Evolutionary conservation across 1,140 invertebrate genomes (phyloP).

Genomic region (Brachionus plicatilis): DNA sequence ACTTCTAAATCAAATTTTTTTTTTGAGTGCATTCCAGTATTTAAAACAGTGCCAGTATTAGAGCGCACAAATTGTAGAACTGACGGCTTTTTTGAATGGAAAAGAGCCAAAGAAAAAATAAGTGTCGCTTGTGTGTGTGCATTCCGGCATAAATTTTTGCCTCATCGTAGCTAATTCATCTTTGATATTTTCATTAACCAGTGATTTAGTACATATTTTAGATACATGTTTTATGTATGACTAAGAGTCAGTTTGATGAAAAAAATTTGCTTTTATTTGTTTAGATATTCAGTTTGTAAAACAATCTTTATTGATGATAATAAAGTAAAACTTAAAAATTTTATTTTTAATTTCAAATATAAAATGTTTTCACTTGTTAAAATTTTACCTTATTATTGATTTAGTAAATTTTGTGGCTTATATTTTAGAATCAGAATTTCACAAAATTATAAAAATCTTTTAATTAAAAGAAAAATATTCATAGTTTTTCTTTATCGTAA

Average conservation of each 20-base stretch:
- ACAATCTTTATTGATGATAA: no score
- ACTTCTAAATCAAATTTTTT: neutral
- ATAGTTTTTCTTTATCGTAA: no score
- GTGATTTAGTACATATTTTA: neutral
- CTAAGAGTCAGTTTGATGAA: neutral
- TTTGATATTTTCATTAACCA: neutral
- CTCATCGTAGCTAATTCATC: neutral
- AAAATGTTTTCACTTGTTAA: neutral
- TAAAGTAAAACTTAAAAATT: neutral
- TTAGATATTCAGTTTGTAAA: neutral
- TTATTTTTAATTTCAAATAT: neutral
- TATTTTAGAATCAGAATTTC: no score
- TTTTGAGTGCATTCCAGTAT: neutral
- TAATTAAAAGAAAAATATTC: no score
- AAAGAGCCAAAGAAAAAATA: neutral
- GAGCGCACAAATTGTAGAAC: neutral
- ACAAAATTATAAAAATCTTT: no score
- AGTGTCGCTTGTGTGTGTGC: constrained; percentile 9
- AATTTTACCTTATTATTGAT: no score
- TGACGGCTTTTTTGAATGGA: neutral
- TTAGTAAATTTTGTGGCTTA: no score
- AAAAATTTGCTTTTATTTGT: neutral
- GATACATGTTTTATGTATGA: neutral
- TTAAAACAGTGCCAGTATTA: neutral
- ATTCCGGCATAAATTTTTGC: neutral